phyloP scores from a whole-genome alignment of 2,797 vertebrate genomes.

The Ibycter americanus region DNA sequence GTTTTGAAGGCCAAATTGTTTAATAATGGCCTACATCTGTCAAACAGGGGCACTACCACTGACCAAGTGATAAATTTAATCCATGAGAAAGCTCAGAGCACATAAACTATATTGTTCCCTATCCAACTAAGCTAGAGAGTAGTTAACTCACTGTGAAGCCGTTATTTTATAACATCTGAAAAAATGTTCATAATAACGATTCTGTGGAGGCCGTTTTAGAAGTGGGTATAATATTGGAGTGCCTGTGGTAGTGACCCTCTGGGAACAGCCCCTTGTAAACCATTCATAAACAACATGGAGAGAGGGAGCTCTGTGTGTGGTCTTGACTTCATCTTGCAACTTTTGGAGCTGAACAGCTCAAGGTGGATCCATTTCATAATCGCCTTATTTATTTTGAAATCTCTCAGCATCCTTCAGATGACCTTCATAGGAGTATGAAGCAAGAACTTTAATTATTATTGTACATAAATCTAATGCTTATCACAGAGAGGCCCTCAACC shows the following conservation, averaged over 20 bases:
- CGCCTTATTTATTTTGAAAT: slow-evolving; percentile 58
- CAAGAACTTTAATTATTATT: slow-evolving; percentile 57
- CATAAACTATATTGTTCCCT: slow-evolving; percentile 57
- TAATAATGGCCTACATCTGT: slow-evolving; percentile 45
- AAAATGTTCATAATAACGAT: slow-evolving; percentile 48
- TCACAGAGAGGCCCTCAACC: slow-evolving; percentile 33
- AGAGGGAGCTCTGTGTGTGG: slow-evolving; percentile 56
- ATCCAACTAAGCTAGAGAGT: slow-evolving; percentile 34
- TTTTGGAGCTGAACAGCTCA: slow-evolving; percentile 44
- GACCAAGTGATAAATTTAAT: slow-evolving; percentile 64
- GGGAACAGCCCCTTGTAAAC: slow-evolving; percentile 62
- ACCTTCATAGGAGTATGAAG: slow-evolving; percentile 38
- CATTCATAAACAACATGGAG: slow-evolving; percentile 51
- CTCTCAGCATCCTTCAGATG: slow-evolving; percentile 48
- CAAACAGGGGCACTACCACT: slow-evolving; percentile 57
- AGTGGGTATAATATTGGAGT: slow-evolving; percentile 52
- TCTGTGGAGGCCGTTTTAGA: slow-evolving; percentile 38
- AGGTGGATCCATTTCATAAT: slow-evolving; percentile 64
- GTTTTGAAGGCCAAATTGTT: slow-evolving; percentile 49
- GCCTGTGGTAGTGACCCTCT: slow-evolving; percentile 55
- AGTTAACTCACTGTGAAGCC: slow-evolving; percentile 41
- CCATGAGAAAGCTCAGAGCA: slow-evolving; percentile 55
- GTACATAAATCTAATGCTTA: slow-evolving; percentile 57
- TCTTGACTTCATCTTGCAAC: slow-evolving; percentile 45
- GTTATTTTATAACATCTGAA: slow-evolving; percentile 58